phyloP scores from a whole-genome alignment of 2,113 vertebrate species.

The Taurulus bubalis region DNA sequence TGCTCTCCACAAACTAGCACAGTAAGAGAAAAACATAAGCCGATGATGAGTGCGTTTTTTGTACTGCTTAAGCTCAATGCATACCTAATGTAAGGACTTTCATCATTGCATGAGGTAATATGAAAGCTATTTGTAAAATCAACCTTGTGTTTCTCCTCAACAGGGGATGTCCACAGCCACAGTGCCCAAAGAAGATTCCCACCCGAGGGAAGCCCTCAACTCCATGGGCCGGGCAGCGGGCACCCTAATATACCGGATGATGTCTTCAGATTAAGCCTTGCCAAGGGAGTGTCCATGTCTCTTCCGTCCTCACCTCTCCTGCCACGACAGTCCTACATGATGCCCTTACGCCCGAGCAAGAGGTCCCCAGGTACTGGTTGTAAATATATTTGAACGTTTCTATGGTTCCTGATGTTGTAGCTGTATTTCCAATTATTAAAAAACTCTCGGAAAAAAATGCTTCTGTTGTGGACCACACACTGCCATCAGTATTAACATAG shows the following conservation, averaged over 20 bases:
- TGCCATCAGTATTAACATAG: background rate
- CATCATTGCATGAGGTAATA: background rate
- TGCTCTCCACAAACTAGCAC: background rate
- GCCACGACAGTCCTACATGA: slow-evolving; percentile 91
- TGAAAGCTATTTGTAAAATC: background rate
- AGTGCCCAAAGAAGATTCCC: slow-evolving; percentile 76
- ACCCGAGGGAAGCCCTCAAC: slow-evolving; percentile 71
- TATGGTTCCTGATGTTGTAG: background rate
- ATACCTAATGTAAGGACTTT: background rate
- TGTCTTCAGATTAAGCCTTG: slow-evolving; percentile 84
- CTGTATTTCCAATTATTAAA: background rate
- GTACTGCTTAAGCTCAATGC: background rate
- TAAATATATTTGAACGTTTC: background rate
- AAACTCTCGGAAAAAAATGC: background rate
- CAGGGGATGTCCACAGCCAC: slow-evolving; percentile 86
- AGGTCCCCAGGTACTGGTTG: slow-evolving; percentile 92
- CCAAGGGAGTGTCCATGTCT: slow-evolving; percentile 96
- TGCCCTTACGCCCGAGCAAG: slow-evolving; percentile 89
- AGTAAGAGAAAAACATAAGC: background rate
- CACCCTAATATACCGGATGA: slow-evolving; percentile 81
- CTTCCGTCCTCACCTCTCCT: slow-evolving; percentile 96
- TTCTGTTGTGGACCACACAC: background rate
- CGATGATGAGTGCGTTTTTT: background rate
- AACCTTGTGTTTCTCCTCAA: slow-evolving; percentile 57
- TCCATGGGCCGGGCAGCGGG: slow-evolving; percentile 75